Evolutionary conservation across 2,888 invertebrate species (phyloP), one percentile per base, ranked within the genome.

Genomic region (Phalera bucephala): DNA sequence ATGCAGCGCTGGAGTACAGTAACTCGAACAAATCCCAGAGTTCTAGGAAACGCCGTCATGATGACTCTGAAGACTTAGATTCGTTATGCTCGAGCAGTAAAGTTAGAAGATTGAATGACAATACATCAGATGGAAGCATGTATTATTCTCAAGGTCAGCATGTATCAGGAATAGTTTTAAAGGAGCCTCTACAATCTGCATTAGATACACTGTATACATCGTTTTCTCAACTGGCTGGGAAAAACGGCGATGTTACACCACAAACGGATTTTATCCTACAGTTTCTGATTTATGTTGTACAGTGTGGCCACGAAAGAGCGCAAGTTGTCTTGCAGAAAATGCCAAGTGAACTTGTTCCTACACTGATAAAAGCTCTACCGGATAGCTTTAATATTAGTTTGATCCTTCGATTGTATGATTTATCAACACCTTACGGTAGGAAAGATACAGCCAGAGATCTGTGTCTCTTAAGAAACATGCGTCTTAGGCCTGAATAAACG

Each of bases 371-470:
- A 74, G 93, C 94, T 29, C 81, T 96, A 32, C 96, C 96, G 0
- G 95, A 95, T 60, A 89, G 93, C 54, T 95, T 96, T 66, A 93
- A 92, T 45, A 94, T 94, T 44, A 92, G 93, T 47, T 85, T 96
- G 35, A 89, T 96, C 42, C 82, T 96, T 31, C 92, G 95, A 64
- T 84, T 96, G 43, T 96, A 97, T 75, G 97, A 97, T 79, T 91
- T 97, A 30, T 91, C 93, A 31, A 93, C 93, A 11, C 80, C 92
- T 11, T 91, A 92, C 34, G 97, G 97, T 1, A 91, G 97, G 36
- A 95, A 95, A 70, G 93, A 95, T 39, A 96, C 96, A 34, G 96
- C 97, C 0, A 93, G 96, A 64, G 97, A 97, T 78, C 87, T 98
- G 40, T 97, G 97, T 74, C 92, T 97, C 64, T 91, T 96, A 62